Evolutionary conservation across 92 coral and sea anemone genomes (phyloP).

Genomic region (Pocillopora grandis): DNA sequence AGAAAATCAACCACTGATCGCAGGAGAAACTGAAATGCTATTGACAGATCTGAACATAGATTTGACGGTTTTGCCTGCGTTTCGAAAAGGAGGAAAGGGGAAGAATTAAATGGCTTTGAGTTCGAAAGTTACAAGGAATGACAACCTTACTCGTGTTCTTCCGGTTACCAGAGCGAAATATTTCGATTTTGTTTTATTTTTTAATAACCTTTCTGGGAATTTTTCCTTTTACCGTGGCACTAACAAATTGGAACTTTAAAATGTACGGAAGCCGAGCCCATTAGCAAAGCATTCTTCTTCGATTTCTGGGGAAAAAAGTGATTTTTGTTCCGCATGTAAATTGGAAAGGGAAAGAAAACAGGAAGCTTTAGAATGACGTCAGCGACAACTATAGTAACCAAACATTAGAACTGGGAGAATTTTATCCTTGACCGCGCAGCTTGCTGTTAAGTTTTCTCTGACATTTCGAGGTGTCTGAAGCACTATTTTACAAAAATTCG

Average conservation of each 20-base stretch:
- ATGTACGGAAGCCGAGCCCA: conserved; percentile 4
- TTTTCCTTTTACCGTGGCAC: background rate
- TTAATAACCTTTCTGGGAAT: background rate
- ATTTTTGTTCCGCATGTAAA: conserved; percentile 25
- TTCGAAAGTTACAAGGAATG: conserved; percentile 30
- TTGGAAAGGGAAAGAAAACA: conserved; percentile 58
- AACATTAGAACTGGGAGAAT: conserved; percentile 34
- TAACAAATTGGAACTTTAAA: background rate
- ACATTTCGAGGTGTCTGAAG: background rate
- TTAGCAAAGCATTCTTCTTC: background rate
- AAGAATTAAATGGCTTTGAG: conserved; percentile 1
- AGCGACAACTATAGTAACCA: conserved; percentile 60
- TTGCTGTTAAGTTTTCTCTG: background rate
- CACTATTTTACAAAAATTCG: conserved; percentile 2
- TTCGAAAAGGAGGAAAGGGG: conserved; percentile 9
- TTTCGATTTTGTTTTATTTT: background rate
- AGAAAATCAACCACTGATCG: background rate
- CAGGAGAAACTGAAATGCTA: background rate
- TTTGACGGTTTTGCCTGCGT: background rate
- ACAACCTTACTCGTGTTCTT: background rate
- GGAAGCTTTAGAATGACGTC: conserved; percentile 65
- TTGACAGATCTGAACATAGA: background rate
- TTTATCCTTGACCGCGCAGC: background rate
- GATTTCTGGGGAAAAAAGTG: conserved; percentile 11
- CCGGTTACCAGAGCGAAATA: conserved; percentile 19